Evolutionary conservation across 2,888 invertebrate genomes (phyloP).

Genomic region (Lycophotia porphyrea): DNA sequence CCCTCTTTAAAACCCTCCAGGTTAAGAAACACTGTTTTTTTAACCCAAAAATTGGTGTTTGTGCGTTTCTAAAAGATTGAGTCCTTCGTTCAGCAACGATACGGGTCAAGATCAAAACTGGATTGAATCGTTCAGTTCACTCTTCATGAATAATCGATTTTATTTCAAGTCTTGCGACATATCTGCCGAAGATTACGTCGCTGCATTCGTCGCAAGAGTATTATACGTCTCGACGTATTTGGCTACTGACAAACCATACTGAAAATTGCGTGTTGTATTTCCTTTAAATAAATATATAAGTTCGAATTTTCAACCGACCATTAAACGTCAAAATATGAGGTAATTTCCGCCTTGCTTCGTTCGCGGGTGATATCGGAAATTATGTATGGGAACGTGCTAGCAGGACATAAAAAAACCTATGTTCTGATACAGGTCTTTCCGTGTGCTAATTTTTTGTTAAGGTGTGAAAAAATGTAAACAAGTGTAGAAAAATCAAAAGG

Average conservation of each 20-base stretch:
- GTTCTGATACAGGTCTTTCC: not conserved
- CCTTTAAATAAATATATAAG: not conserved
- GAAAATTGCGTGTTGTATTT: not conserved
- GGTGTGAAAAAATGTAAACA: not conserved
- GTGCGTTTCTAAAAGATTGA: slow-evolving; percentile 40
- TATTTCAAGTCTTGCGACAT: slow-evolving; percentile 6
- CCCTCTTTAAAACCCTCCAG: not conserved
- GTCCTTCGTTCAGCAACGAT: slow-evolving; percentile 28
- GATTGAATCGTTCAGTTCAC: slow-evolving; percentile 30
- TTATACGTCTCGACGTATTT: not conserved
- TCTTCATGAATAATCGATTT: slow-evolving; percentile 37
- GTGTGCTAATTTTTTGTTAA: not conserved
- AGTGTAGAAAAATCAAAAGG: not conserved
- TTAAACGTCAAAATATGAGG: fast-evolving
- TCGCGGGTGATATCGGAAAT: not conserved
- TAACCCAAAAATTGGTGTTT: not conserved
- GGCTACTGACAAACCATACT: not conserved
- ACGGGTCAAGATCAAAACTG: slow-evolving; percentile 18
- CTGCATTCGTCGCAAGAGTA: not conserved
- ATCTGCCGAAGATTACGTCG: not conserved
- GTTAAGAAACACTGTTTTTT: slow-evolving; percentile 4
- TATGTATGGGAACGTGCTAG: not conserved
- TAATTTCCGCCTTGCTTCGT: not conserved
- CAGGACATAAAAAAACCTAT: not conserved
- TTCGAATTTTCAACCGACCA: not conserved